Evolutionary conservation across 2,888 invertebrate species (phyloP).

Genomic region (Yponomeuta plumbellus): DNA sequence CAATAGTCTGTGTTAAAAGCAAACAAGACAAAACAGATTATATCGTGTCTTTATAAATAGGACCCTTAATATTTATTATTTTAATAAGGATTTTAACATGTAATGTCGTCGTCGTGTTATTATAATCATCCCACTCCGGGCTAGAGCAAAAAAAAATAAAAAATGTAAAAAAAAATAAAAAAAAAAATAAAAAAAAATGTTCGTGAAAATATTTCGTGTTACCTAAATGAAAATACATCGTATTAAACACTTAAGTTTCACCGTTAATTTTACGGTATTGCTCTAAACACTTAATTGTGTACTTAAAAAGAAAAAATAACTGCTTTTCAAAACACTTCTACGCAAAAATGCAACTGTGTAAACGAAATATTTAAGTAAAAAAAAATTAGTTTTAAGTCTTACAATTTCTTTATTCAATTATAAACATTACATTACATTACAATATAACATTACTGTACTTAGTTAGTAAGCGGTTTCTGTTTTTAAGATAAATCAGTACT

Average conservation of each 20-base stretch:
- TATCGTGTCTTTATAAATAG: too few species aligned
- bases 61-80: constrained; percentile 31
- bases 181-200: constrained; percentile 30
- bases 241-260: constrained; percentile 27
- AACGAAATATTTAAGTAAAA: constrained; percentile 7
- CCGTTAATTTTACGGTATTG: neutral
- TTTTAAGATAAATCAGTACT: constrained; percentile 5
- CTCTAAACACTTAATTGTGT: neutral
- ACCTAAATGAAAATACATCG: constrained; percentile 35
- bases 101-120: constrained; percentile 63
- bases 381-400: constrained; percentile 8
- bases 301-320: neutral
- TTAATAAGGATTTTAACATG: constrained; percentile 38
- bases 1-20: too few species aligned
- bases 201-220: constrained; percentile 50
- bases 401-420: neutral
- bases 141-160: constrained; percentile 51
- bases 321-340: constrained; percentile 32
- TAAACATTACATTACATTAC: neutral
- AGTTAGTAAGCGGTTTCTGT: constrained; percentile 11
- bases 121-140: constrained; percentile 57
- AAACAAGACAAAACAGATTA: too few species aligned
- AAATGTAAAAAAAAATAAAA: constrained; percentile 35
- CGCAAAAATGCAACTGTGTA: constrained; percentile 19
- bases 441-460: neutral